Evolutionary conservation across 1,140 invertebrate genomes (phyloP).

Genomic region (Rhopalosiphum padi): DNA sequence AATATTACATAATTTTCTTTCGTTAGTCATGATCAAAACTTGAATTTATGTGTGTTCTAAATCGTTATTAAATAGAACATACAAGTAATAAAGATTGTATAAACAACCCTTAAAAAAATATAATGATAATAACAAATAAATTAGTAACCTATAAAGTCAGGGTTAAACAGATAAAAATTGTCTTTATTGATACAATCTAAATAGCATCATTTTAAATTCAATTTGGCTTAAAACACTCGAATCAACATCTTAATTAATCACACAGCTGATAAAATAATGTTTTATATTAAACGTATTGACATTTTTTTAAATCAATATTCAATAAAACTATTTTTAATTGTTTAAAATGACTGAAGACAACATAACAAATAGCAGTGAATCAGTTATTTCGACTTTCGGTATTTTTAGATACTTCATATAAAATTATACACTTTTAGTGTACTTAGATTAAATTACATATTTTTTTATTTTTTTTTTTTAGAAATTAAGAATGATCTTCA

Average conservation of each 20-base stretch:
- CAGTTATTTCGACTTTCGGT: not conserved
- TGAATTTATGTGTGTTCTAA: too few relatives aligned
- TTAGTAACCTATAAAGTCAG: not conserved
- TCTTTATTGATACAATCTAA: not conserved
- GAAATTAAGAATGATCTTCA: constrained; percentile 29
- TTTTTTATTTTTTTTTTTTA: not conserved
- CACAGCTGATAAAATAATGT: not conserved
- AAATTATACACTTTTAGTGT: not conserved
- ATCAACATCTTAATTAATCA: not conserved
- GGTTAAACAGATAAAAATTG: not conserved
- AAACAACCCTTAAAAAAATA: not conserved
- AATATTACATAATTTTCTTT: too few relatives aligned
- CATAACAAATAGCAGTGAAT: not conserved
- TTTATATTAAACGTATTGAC: not conserved
- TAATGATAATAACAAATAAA: not conserved
- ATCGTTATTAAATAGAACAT: too few relatives aligned
- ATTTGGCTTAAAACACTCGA: not conserved
- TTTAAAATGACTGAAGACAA: not conserved
- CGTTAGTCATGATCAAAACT: too few relatives aligned
- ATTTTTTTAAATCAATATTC: not conserved
- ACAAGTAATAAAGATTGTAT: too few relatives aligned
- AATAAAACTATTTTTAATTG: not conserved
- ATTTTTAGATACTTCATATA: not conserved
- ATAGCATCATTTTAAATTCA: not conserved
- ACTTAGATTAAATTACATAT: not conserved